Evolutionary conservation across 1,140 invertebrate species (phyloP).

Genomic region (Oscheius sp.): DNA sequence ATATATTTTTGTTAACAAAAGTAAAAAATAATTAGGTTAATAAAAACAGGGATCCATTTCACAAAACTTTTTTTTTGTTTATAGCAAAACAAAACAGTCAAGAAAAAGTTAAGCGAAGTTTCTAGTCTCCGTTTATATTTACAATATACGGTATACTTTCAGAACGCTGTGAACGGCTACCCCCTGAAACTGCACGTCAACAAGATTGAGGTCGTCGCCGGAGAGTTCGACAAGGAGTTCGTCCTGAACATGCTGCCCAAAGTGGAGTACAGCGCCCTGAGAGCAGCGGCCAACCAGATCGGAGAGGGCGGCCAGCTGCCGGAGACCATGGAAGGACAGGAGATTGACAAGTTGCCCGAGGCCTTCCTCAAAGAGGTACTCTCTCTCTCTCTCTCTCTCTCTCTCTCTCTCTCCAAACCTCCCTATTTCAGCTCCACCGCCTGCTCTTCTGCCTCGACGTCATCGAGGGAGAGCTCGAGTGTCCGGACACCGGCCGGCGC

Average conservation of each 20-base stretch:
- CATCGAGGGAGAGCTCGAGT: slow-evolving; percentile 5
- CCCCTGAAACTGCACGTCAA: background rate
- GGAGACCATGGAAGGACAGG: background rate
- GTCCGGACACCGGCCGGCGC: background rate
- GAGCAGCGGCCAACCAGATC: background rate
- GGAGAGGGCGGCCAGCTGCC: background rate
- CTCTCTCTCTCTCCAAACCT: background rate
- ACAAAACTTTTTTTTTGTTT: no score
- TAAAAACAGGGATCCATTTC: no score
- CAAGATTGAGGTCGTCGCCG: background rate
- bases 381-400: background rate
- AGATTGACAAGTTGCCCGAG: background rate
- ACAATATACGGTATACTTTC: background rate
- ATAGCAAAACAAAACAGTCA: no score
- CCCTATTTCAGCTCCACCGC: slow-evolving; percentile 1
- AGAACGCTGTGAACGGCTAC: background rate
- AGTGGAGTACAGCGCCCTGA: background rate
- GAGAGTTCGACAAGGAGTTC: background rate
- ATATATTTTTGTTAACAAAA: no score
- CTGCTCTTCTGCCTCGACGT: background rate
- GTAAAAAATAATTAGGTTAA: no score
- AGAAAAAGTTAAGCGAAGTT: no score
- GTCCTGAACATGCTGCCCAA: background rate
- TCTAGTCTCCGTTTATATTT: background rate
- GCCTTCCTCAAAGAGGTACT: background rate